These are phyloP conservation scores for Neelides sp. DNA, from an alignment of 1,140 invertebrate species.

Conservation along the genomic window DNA sequence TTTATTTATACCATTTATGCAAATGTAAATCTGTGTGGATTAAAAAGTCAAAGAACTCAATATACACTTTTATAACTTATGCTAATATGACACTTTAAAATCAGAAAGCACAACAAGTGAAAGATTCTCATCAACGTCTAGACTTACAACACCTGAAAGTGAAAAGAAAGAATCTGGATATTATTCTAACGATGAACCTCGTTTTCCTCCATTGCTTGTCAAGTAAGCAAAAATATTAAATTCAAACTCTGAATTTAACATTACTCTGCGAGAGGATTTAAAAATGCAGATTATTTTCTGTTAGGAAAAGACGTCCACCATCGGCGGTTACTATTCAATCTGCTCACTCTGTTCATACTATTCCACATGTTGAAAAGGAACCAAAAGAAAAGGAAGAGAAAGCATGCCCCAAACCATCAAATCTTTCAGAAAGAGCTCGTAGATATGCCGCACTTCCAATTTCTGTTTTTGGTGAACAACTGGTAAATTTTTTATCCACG, in stretches of 20 bases:
- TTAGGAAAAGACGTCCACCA: constrained; percentile 20
- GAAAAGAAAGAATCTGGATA: constrained; percentile 30
- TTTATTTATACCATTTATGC: neutral
- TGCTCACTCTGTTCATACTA: neutral
- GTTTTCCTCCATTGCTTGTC: constrained; percentile 25
- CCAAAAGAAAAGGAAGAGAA: constrained; percentile 7
- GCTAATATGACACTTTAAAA: neutral
- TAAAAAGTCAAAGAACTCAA: neutral
- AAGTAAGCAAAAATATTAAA: constrained; percentile 19
- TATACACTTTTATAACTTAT: neutral
- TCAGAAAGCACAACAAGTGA: constrained; percentile 30
- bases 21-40: neutral
- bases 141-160: constrained; percentile 28
- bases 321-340: neutral
- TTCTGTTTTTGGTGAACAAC: constrained; percentile 71
- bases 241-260: neutral
- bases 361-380: constrained; percentile 9
- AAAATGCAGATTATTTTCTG: constrained; percentile 1
- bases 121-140: constrained; percentile 22
- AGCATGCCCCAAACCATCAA: constrained; percentile 22
- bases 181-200: constrained; percentile 25
- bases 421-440: constrained; percentile 57
- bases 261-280: neutral
- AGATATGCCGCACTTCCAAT: constrained; percentile 81
- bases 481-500: constrained; percentile 44